These are phyloP conservation scores for Muscina levida DNA, from an alignment of 2,888 invertebrate genomes.

Conservation along the genomic window DNA sequence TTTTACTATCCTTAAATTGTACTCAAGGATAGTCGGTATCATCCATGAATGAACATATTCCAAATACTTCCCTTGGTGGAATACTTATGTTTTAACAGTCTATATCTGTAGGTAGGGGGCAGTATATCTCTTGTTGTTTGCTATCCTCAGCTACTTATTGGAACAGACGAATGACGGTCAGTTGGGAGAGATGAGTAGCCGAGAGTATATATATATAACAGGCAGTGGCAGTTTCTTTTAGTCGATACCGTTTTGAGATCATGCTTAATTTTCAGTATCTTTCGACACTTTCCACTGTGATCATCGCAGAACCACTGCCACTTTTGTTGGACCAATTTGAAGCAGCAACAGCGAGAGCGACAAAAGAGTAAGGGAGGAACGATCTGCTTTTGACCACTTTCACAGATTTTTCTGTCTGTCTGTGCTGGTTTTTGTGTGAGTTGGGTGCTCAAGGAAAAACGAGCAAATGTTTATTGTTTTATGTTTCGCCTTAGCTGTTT, in stretches of 20 bases:
- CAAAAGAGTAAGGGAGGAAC: background rate
- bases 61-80: no score
- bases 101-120: no score
- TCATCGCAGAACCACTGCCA: constrained; percentile 53
- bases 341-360: constrained; percentile 13
- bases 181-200: background rate
- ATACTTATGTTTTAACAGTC: no score
- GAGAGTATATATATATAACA: background rate
- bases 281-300: constrained; percentile 67
- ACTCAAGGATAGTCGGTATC: no score
- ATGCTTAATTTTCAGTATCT: constrained; percentile 69
- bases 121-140: no score
- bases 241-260: constrained; percentile 31
- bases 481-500: constrained; percentile 23
- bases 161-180: constrained; percentile 13
- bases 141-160: constrained; percentile 10
- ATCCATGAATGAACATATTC: no score
- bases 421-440: constrained; percentile 11
- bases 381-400: constrained; percentile 5
- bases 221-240: constrained; percentile 23
- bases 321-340: constrained; percentile 2
- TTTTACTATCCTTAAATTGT: no score
- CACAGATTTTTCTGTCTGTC: constrained; percentile 20
- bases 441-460: constrained; percentile 43
- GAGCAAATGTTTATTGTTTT: constrained; percentile 31